Evolutionary conservation across 2,888 invertebrate species (phyloP).

Genomic region (Melinopterus prodromus): DNA sequence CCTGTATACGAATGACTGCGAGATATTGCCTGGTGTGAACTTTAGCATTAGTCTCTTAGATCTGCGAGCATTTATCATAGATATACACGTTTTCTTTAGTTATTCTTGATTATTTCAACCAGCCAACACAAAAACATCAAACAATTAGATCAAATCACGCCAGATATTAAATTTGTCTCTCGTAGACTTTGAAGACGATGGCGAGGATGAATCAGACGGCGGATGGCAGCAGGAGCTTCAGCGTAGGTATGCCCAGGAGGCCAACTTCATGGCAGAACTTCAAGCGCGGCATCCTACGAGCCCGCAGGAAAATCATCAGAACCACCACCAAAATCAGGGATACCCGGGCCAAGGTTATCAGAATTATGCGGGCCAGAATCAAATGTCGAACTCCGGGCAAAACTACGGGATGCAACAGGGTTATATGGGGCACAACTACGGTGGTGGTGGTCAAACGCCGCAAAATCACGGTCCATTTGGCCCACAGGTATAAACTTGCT

Average conservation of each 20-base stretch:
- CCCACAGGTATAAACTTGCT: conserved; percentile 48
- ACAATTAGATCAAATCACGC: neutral
- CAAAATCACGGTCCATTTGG: conserved; percentile 51
- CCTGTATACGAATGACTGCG: neutral
- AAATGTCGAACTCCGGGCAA: conserved; percentile 42
- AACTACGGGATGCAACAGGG: conserved; percentile 43
- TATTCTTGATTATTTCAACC: neutral
- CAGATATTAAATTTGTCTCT: neutral
- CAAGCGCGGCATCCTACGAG: conserved; percentile 62
- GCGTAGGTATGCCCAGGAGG: conserved; percentile 67
- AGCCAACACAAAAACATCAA: neutral
- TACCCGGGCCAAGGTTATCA: conserved; percentile 46
- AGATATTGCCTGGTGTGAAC: neutral
- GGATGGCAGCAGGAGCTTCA: conserved; percentile 68
- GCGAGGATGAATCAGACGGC: conserved; percentile 67
- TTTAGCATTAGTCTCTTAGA: neutral
- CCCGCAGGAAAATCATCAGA: conserved; percentile 54
- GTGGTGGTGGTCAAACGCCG: conserved; percentile 30
- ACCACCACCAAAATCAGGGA: conserved; percentile 45
- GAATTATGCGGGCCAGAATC: conserved; percentile 36
- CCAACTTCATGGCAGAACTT: conserved; percentile 66
- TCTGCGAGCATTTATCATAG: neutral
- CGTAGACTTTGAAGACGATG: conserved; percentile 77
- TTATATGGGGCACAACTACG: conserved; percentile 45
- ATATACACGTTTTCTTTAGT: neutral